phyloP scores from a whole-genome alignment of 2,797 vertebrate genomes.

The Anomalospiza imberbis region DNA sequence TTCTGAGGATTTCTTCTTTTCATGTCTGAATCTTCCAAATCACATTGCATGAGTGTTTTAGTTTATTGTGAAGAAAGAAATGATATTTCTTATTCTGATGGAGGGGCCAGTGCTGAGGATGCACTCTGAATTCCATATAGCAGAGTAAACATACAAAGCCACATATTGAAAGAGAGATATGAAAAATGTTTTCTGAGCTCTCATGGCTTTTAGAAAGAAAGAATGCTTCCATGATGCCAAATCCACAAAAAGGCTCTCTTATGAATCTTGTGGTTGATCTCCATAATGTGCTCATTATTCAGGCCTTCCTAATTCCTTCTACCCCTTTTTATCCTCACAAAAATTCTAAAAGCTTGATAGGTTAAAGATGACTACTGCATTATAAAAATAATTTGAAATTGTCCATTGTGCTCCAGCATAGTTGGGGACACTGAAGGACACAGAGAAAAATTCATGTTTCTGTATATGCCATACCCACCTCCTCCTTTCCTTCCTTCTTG shows the following conservation, averaged over 20 bases:
- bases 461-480: not conserved
- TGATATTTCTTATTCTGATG: not conserved
- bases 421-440: not conserved
- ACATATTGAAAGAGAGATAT: not conserved
- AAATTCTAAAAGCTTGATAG: not conserved
- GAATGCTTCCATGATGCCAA: not conserved
- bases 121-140: not conserved
- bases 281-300: not conserved
- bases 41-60: not conserved
- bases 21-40: not conserved
- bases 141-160: not conserved
- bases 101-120: not conserved
- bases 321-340: not conserved
- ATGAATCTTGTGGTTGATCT: not conserved
- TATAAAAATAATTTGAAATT: not conserved
- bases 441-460: not conserved
- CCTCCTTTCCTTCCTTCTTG: not conserved
- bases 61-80: not conserved
- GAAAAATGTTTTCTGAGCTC: not conserved
- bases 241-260: not conserved
- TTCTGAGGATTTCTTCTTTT: not conserved
- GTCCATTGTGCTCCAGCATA: not conserved
- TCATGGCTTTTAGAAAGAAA: not conserved
- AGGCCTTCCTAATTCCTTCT: not conserved
- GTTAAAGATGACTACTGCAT: not conserved